phyloP scores from a whole-genome alignment of 2,888 invertebrate genomes.

The Sesia bembeciformis region DNA sequence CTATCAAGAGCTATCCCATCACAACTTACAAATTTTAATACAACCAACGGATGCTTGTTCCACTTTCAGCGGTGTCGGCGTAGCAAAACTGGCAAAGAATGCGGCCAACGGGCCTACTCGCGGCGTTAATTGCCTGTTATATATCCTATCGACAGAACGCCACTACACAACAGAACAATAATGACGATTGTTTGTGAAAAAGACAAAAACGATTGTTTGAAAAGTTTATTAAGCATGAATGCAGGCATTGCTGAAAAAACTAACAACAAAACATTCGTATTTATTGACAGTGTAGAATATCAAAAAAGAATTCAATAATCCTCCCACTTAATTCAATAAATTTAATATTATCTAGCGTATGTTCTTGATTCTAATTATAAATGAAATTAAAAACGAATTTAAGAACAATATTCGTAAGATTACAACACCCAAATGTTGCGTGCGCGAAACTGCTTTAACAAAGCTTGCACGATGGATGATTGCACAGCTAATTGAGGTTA shows the following conservation, averaged over 20 bases:
- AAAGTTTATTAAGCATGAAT: no score
- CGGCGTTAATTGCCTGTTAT: neutral
- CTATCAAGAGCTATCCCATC: conserved; percentile 26
- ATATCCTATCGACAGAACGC: neutral
- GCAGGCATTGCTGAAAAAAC: no score
- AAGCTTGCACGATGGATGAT: conserved; percentile 12
- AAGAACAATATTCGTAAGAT: no score
- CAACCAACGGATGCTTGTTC: conserved; percentile 47
- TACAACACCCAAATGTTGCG: conserved; percentile 8
- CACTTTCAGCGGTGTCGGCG: conserved; percentile 44
- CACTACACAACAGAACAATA: neutral
- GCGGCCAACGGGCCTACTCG: conserved; percentile 46
- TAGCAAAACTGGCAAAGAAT: conserved; percentile 33
- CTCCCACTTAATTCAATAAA: no score
- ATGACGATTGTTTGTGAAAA: neutral
- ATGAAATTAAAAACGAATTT: no score
- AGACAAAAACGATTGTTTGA: no score
- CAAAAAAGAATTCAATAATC: no score
- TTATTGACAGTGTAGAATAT: no score
- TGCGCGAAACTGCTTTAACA: conserved; percentile 19
- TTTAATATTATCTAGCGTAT: no score
- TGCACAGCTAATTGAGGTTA: conserved; percentile 21
- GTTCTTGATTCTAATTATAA: no score
- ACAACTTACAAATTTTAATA: conserved; percentile 7
- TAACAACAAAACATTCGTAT: no score